A percentile compares a stretch with the other conserved stretches of the same genome.
phyloP scores from a whole-genome alignment of 2,113 vertebrate genomes.

The Penelope pileata region DNA sequence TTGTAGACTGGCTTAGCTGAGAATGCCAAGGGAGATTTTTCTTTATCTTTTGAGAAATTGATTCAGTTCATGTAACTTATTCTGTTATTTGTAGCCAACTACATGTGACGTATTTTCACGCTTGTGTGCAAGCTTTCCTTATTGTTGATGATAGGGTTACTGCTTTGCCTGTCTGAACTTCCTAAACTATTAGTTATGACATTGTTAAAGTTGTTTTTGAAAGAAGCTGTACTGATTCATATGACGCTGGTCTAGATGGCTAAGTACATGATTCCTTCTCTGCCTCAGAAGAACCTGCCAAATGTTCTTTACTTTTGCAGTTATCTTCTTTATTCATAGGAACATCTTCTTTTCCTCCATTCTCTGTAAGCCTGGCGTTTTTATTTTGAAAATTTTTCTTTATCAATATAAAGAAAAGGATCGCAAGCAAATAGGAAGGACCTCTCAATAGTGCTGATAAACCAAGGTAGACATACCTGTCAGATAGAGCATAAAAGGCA shows the following conservation, averaged over 20 bases:
- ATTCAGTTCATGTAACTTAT: neutral
- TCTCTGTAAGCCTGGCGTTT: constrained; percentile 21
- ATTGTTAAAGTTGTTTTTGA: neutral
- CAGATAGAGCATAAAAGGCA: neutral
- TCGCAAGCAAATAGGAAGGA: neutral
- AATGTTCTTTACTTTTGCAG: neutral
- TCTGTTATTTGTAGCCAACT: neutral
- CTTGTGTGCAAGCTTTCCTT: neutral
- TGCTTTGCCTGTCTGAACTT: neutral
- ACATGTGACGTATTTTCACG: neutral
- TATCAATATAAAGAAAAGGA: neutral
- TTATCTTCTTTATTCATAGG: constrained; percentile 36
- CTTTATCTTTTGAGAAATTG: neutral
- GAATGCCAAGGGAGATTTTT: neutral
- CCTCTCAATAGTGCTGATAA: constrained; percentile 28
- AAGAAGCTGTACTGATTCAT: neutral
- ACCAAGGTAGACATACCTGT: constrained; percentile 65
- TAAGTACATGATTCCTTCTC: constrained; percentile 64
- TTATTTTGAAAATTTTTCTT: constrained; percentile 70
- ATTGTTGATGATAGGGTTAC: neutral
- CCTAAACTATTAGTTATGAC: neutral
- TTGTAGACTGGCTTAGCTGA: neutral
- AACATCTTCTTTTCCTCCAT: constrained; percentile 19
- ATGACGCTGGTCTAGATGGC: neutral
- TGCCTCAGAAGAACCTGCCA: neutral